Base-by-base conservation (phyloP, 2,113 vertebrate species). In the Takifugu bimaculatus region DNA sequence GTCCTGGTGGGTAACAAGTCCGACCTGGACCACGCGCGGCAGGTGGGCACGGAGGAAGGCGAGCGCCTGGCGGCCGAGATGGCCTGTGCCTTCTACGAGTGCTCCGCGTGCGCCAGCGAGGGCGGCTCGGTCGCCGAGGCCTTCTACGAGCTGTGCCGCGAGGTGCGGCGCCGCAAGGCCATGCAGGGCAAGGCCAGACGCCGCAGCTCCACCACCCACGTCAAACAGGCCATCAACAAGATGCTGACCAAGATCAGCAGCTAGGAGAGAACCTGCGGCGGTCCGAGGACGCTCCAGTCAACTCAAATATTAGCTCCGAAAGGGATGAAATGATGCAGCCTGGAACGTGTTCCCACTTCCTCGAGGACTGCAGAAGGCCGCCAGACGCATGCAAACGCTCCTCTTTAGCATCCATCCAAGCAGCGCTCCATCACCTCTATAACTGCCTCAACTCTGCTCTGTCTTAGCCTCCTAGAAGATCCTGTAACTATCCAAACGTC, bases 211-310 rank as follows among this genome's bases (percentile, higher is more conserved):
- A 99, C 97, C 77, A 99, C 97, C 0, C 97, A 99, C 0, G 97
- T 98, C 87, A 98, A 98, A 73, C 97, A 99, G 82, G 97, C 97
- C 74, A 97, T 99, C 81, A 98, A 98, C 81, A 99, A 98, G 91
- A 99, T 99, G 97, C 91, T 99, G 26, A 99, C 97, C 75, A 98
- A 98, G 85, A 99, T 99, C 85, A 98, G 96, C 90, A 99, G 97
- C 84, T 99, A 96, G 85, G 81, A 63, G 43, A 62, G 60, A 39
- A 27, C 0, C 0, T n/a, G 1, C 7, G 1, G 4, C 4, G 0
- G 13, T 32, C 66, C 5, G 35, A 42, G 0, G 44, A 48, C 45
- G 15, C 13, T 26, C 75, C 26, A 47, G 67, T 50, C 63, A 71
- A 77, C 39, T 15, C 47, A 32, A 26, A 50, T 39, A 0, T 49